Base-by-base conservation (phyloP, 2,888 invertebrate species). In the Diloba caeruleocephala region DNA sequence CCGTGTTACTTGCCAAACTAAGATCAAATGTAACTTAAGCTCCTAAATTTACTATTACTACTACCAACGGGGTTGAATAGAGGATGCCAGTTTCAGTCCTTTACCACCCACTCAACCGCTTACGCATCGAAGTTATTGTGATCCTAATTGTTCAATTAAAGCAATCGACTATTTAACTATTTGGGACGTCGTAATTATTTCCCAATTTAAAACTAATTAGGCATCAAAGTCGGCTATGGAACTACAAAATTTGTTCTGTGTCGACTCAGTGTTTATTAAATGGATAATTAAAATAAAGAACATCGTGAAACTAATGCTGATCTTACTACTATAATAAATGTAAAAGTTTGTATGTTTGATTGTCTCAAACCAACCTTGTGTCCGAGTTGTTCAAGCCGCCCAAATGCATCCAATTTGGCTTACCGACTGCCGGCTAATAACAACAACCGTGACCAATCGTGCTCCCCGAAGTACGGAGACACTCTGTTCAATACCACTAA, bases 81-180 rank as follows among this genome's bases (percentile, higher is more conserved):
- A 33, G 23, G 14, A 34, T 23, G 25, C n/a, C 43, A 46, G 38
- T 51, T 32, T 17, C 25, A 29, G 39, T 28, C 43, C 49, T 26
- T 33, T 36, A 21, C 7, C 21, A 21, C 21, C 21, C 21, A 7
- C 21, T 21, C 5, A 55, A 59, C 48, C 59, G 29, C 34, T 33
- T 46, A 51, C 55, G n/a, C 51, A 48, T 54, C 43, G 51, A 32
- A 42, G 33, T 57, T 28, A 57, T 71, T 33, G 45, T 39, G 42
- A 37, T 39, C 29, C 42, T 71, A 64, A 71, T 71, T 59, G 64
- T 52, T 53, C 61, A 74, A 72, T 72, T 72, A 74, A 61, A 39
- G 38, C 64, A 71, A 71, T 72, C 61, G 57, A 44, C 52, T 46
- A 61, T 57, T 55, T 45, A 48, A 58, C 67, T 60, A 73, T 74